phyloP scores from a whole-genome alignment of 2,888 invertebrate genomes.

The Xestoiulus laeticollis region DNA sequence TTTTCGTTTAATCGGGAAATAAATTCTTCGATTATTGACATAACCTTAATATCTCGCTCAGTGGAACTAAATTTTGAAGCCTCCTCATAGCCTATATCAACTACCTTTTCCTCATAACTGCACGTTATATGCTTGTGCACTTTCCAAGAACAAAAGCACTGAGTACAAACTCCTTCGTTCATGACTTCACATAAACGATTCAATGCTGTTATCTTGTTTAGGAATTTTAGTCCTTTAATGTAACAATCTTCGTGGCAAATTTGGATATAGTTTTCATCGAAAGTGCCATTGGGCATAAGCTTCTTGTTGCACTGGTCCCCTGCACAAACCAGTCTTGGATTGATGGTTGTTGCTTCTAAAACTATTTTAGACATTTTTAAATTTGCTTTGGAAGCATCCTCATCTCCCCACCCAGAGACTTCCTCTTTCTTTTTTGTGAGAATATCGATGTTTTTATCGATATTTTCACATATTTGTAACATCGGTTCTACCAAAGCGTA shows the following conservation, averaged over 20 bases:
- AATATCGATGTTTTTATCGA: constrained; percentile 5
- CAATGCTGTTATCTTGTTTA: too few species aligned
- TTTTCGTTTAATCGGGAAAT: too few species aligned
- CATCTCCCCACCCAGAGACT: background rate
- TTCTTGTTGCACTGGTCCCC: too few species aligned
- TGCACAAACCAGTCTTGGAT: too few species aligned
- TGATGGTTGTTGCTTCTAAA: background rate
- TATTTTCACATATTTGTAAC: constrained; percentile 45
- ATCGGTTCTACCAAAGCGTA: constrained; percentile 44
- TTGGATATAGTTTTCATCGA: background rate
- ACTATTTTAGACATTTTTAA: constrained; percentile 31
- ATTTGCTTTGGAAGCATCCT: background rate
- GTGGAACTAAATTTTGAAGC: too few species aligned
- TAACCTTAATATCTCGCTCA: too few species aligned
- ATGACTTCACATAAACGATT: background rate
- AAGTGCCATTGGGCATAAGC: too few species aligned
- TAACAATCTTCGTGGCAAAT: background rate
- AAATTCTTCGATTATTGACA: too few species aligned
- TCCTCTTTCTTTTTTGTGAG: background rate
- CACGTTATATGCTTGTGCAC: background rate
- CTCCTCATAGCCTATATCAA: too few species aligned
- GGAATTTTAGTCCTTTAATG: background rate
- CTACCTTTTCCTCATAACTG: too few species aligned
- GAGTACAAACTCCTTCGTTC: background rate
- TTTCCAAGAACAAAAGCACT: background rate